Base-by-base conservation (phyloP, 1,140 invertebrate species). In the Tetramorium alpestre region DNA sequence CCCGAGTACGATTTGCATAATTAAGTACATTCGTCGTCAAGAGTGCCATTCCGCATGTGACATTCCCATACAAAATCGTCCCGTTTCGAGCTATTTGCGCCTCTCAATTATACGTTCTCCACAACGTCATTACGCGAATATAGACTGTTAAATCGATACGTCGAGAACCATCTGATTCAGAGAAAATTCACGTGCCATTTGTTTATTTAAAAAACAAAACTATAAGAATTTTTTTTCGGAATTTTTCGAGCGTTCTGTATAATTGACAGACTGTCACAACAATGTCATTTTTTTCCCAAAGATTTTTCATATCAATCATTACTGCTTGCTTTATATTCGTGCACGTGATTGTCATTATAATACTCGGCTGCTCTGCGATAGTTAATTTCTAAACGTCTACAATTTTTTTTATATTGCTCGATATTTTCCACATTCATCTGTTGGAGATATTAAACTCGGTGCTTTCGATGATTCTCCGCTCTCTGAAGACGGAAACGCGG, bases 11-110 rank as follows among this genome's bases (percentile, higher is more conserved):
- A 90, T 90, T 90, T 90, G 89, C 86, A 88, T 90, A 90, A 90
- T 90, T 86, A 90, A 90, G 89, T 86, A 76, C 88, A 76, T 78
- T 90, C 86, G 70, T 88, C 88, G 88, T 82, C 70, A 70, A 75
- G 73, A 85, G 78, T 87, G 69, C 72, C 33, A 33, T 33, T 33
- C 33, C 67, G 89, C 38, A 38, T 64, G 82, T 65, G 38, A 77
- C 44, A 65, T 80, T 80, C 41, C 62, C 44, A 47, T 13, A n/a
- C 60, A 78, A 85, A 85, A 85, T 85, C 22, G 41, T 10, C 54
- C 65, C 51, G 16, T 80, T 86, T 67, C 73, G 67, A 47, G 25
- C 67, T 60, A 82, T 82, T 60, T 69, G n/a, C 54, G 16, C 38
- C 49, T 72, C 51, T 72, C 80, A 60, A 82, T 82, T 82, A 69